Base-by-base conservation (phyloP, 64 coral and sea anemone genomes). In the Montipora cactus region DNA sequence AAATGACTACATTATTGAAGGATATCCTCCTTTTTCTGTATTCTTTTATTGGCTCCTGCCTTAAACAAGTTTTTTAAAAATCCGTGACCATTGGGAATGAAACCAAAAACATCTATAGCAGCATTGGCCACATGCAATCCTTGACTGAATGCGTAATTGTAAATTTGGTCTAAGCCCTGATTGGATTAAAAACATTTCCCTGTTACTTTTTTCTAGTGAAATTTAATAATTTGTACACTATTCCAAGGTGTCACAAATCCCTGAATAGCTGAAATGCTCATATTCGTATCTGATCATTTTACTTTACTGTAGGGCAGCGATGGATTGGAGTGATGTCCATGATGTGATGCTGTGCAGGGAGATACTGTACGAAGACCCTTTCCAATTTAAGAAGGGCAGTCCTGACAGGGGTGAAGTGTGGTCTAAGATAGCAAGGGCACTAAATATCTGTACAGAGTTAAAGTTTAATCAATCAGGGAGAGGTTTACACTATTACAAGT, bases 351-450 rank as follows among this genome's bases (percentile, higher is more conserved):
- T 81, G 79, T 59, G 50, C 25, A 81, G 53, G 51, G 79, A 59
- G 47, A 81, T 25, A 21, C 19, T 25, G 79, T 81, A 11, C 7
- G 52, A 57, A 1, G 49, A 81, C 50, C 50, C 20, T 59, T 81
- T 22, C 4, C 51, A 81, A 59, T 81, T 81, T 81, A 81, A 81
- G 51, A 58, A 81, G 15, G 52, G 79, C 50, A 57, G 79, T 59
- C n/a, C 79, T n/a, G 51, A 81, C 79, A 81, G 79, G 5, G 79
- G 49, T 81, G 79, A 81, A 81, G 50, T 81, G 53, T 23, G 79
- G 79, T 81, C 52, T 58, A 59, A 81, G 51, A 81, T 59, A 59
- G 51, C 79, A 81, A 79, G 52, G 79, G 20, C 79, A 59, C 51
- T 81, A 50, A 59, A 81, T 81, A 81, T 53, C 25, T 81, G 16